Evolutionary conservation across 2,797 vertebrate genomes (phyloP), one percentile per base, ranked within the genome.

Genomic region (Caiman crocodilus): DNA sequence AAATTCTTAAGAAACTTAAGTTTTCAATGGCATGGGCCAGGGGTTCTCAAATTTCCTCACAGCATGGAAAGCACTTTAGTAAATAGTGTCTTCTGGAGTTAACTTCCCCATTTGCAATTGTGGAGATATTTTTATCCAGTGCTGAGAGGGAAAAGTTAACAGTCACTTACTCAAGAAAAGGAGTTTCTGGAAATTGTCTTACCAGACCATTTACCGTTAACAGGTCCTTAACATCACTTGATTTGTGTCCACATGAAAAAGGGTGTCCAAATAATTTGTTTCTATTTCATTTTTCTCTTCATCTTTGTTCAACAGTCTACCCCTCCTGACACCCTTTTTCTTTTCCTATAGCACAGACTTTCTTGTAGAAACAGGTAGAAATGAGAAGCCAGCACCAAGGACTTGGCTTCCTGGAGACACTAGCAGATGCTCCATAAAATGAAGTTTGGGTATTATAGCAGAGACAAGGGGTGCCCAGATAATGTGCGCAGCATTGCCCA

Each of bases 21-120:
- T 58, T 7, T n/a, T 1, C 20, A 16, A 30, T 30, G 84, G 63
- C 42, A 12, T 76, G 60, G 35, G 63, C 1, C 1, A 89, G 74
- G 25, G 88, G 69, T 23, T 82, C 58, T 69, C 60, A 23, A 20
- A 25, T 0, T 11, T 58, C 20, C 80, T 21, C 55, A 78, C 76
- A 61, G 10, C 1, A 21, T 0, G 2, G 16, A 42, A 7, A 69
- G 30, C 26, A 14, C 74, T 82, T 78, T 17, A 25, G 56, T 14
- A 6, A 32, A 60, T 1, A 4, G 7, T 3, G 0, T 5, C n/a
- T 26, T 9, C 23, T 5, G 11, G 65, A 25, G 30, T 67, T 81
- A 75, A 15, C 13, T 20, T 76, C 65, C 30, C 30, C 18, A 6
- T 7, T 4, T 35, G 78, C 83, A 76, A 12, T 57, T 17, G 13